Base-by-base conservation (phyloP, 2,888 invertebrate species). In the Cotesia congregata region DNA sequence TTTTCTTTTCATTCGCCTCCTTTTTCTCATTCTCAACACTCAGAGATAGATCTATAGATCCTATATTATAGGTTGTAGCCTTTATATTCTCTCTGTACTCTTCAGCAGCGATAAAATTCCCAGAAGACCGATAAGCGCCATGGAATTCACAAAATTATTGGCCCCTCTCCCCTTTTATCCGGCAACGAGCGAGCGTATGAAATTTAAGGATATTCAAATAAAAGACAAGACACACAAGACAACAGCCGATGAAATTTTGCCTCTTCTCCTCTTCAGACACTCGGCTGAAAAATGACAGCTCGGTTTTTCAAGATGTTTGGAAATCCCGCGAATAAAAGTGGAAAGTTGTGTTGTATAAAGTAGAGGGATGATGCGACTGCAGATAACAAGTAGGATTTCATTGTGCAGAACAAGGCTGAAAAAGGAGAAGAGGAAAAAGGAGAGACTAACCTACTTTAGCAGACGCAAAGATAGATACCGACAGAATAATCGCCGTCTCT, bases 81-180 rank as follows among this genome's bases (percentile, higher is more conserved):
- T 30, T 30, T 30, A 30, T 30, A 50, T 59, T 50, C 60, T 61
- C 62, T n/a, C 74, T 74, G 70, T 41, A 12, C 72, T 67, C 76
- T 68, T 79, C 78, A 74, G 79, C 78, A 78, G 30, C 30, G 30
- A 30, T 30, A 30, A 30, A 30, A 30, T 76, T 76, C 75, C 67
- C 70, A 20, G 30, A 40, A 71, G 65, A 70, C 75, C 70, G 64
- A 41, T 9, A 59, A 59, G 50, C 50, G 15, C 69, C n/a, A 59
- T n/a, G 50, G 50, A 69, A 69, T 69, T 50, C 17, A 41, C 59
- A 30, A 50, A 70, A 71, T 74, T 50, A 20, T 65, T 50, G 15
- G 20, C 12, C 50, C 50, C 12, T 50, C 12, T n/a, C n/a, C n/a
- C n/a, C n/a, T n/a, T n/a, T n/a, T 50, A 7, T 12, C 7, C 50